Conservation (phyloP, 37 sponge, comb jelly and placozoan genomes). For the Haliclona indistincta region DNA sequence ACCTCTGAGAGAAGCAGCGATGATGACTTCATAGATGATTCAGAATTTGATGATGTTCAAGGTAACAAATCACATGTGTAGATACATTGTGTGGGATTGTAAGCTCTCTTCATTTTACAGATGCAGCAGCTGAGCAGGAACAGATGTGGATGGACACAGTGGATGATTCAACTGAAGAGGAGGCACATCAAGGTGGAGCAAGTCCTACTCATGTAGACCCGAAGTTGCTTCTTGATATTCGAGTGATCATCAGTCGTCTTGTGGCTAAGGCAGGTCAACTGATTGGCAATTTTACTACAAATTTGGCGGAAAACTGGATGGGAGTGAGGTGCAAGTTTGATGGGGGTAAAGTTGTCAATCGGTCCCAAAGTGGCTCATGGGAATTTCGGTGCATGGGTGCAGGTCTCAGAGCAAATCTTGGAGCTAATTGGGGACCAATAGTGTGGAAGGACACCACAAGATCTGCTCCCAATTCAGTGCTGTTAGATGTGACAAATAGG, state of each 20-base stretch:
- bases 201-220: too few relatives aligned
- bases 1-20: too few relatives aligned
- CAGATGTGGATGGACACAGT: too few relatives aligned
- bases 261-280: conserved; percentile 4
- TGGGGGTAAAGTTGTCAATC: conserved; percentile 22
- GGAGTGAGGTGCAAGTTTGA: conserved; percentile 29
- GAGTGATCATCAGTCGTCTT: neutral
- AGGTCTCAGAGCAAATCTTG: conserved; percentile 21
- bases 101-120: too few relatives aligned
- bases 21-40: too few relatives aligned
- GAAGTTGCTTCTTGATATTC: neutral
- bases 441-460: neutral
- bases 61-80: too few relatives aligned
- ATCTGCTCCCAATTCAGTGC: conserved; percentile 5
- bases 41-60: too few relatives aligned
- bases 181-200: too few relatives aligned
- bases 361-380: conserved; percentile 29
- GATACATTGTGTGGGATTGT: too few relatives aligned
- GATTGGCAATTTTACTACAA: conserved; percentile 21
- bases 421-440: conserved; percentile 9
- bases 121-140: too few relatives aligned
- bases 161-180: too few relatives aligned
- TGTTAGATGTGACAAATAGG: neutral
- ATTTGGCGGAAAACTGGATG: conserved; percentile 39
- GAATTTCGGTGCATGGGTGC: conserved; percentile 29